Conservation (phyloP, 2,888 invertebrate genomes). For the Mycalesis mineus region DNA sequence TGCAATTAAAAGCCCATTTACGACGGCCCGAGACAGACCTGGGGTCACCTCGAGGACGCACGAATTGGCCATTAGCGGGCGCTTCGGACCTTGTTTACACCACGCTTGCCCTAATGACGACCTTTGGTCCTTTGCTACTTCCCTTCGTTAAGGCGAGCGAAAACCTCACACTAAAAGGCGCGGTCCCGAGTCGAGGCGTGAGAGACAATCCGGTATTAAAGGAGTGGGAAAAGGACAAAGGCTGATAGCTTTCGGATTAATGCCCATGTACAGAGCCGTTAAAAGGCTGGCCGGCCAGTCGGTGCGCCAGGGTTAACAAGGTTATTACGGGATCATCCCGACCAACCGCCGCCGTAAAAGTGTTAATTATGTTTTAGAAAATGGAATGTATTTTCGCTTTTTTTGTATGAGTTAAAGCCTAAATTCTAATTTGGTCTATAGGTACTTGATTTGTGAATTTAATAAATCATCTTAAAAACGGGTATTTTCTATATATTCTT, state of each 20-base stretch:
- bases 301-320: conserved; percentile 76
- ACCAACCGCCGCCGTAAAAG: conserved; percentile 74
- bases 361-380: conserved; percentile 74
- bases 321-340: conserved; percentile 77
- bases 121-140: conserved; percentile 70
- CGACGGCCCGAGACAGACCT: conserved; percentile 64
- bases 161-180: conserved; percentile 78
- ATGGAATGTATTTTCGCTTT: conserved; percentile 52
- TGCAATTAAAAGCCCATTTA: conserved; percentile 77
- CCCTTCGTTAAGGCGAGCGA: conserved; percentile 79
- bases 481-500: too few relatives aligned
- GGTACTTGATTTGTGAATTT: too few relatives aligned
- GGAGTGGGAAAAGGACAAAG: conserved; percentile 65
- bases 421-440: conserved; percentile 4
- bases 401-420: conserved; percentile 13
- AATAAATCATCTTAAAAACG: too few relatives aligned
- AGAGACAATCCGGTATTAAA: conserved; percentile 49
- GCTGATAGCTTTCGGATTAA: conserved; percentile 76
- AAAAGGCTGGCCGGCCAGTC: conserved; percentile 74
- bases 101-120: conserved; percentile 79
- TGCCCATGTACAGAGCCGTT: conserved; percentile 74
- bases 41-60: conserved; percentile 75
- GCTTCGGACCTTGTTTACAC: conserved; percentile 78
- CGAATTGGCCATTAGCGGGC: conserved; percentile 79
- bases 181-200: conserved; percentile 63